These are phyloP conservation scores for Hipposideros armiger DNA, from an alignment of 2,113 vertebrate species.

Conservation along the genomic window DNA sequence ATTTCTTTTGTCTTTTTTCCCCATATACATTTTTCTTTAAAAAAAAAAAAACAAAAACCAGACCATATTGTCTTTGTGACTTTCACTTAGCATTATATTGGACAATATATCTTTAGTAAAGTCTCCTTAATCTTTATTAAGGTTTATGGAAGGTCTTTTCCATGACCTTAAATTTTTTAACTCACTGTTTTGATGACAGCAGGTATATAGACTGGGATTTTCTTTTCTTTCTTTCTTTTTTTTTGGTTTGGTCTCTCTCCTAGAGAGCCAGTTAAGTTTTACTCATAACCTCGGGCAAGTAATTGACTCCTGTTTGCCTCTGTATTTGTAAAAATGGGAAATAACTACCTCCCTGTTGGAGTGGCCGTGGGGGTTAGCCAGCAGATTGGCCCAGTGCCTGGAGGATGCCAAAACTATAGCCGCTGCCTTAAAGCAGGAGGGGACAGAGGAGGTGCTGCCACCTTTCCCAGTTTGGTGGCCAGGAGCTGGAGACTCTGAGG, in stretches of 20 bases:
- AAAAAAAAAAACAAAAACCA: neutral
- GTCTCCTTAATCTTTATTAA: neutral
- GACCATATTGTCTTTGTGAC: neutral
- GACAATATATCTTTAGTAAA: neutral
- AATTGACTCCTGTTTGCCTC: neutral
- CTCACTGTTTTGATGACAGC: neutral
- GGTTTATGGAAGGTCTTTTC: neutral
- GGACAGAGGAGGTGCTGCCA: neutral
- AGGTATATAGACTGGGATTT: neutral
- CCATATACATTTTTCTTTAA: neutral
- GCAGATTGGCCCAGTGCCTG: neutral
- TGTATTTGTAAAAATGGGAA: neutral
- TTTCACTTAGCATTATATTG: neutral
- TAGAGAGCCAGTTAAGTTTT: neutral
- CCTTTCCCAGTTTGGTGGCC: neutral
- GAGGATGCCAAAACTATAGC: neutral
- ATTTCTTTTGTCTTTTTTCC: slow-evolving; percentile 21
- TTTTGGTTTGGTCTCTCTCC: neutral
- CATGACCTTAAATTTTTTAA: neutral
- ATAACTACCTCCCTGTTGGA: neutral
- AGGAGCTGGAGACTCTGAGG: neutral
- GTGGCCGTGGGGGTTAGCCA: neutral
- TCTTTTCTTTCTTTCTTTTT: neutral
- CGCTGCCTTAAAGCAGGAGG: neutral
- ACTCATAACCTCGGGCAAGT: neutral